Evolutionary conservation across 2,797 vertebrate species (phyloP), one percentile per base, ranked within the genome.

Genomic region (Uromys caudimaculatus): DNA sequence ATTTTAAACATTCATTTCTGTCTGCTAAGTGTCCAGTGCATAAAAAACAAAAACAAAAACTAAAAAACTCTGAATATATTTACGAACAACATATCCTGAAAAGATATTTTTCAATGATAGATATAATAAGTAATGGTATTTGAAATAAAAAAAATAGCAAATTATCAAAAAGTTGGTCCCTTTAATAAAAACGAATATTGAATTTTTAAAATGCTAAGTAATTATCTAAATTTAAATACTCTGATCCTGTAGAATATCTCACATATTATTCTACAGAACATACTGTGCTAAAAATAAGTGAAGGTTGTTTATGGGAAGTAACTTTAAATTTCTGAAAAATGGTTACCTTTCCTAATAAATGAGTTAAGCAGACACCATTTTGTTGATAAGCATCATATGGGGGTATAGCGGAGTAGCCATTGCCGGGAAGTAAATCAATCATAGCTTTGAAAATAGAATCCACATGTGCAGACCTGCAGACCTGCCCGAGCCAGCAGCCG

Each of bases 351-450:
- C 95, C 95, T 95, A 73, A 94, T 87, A 95, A 97, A 97, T 94
- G 96, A 97, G 93, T 95, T 95, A 93, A 96, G 75, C 96, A 97
- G 97, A 94, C 93, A 97, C 83, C 95, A 50, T 96, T 85, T 97
- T 96, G 97, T 94, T 98, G 97, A 97, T 97, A 97, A 98, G 94
- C 97, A 97, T 98, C 95, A 94, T 95, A 91, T 96, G 97, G 95
- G 78, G 96, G 95, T 91, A 76, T 14, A 52, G 91, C 93, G 90
- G 89, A 84, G 87, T 97, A 93, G 90, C 95, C 91, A 83, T 83
- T 83, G 96, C 90, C 76, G 91, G 76, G 95, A 97, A 96, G 94
- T 97, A 97, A 97, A 97, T 98, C 98, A 96, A 95, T 97, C 97
- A 97, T 88, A 92, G 92, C 87, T 62, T 81, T 86, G 96, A 94